A percentile compares a stretch with the other conserved stretches of the same genome.
Conservation (phyloP, 2,797 vertebrate genomes). For the Pterois miles region DNA sequence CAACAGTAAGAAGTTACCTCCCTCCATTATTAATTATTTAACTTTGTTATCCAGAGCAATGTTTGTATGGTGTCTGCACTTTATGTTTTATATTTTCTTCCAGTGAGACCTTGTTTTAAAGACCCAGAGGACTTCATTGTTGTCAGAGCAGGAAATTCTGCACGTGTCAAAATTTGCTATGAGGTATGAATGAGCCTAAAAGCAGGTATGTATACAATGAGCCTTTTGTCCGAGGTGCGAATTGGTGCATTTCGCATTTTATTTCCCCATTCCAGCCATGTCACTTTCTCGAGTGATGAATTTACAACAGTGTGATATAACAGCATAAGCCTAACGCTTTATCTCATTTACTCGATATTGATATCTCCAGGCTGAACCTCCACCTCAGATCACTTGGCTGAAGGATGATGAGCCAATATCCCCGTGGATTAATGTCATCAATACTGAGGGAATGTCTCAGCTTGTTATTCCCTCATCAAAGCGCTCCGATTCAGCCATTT, state of each 20-base stretch:
- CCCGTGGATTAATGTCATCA: constrained; percentile 73
- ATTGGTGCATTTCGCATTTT: background rate
- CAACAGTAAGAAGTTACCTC: constrained; percentile 81
- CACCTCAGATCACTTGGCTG: constrained; percentile 86
- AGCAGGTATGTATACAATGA: background rate
- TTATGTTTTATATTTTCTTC: constrained; percentile 32
- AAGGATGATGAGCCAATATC: constrained; percentile 86
- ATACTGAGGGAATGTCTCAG: constrained; percentile 80
- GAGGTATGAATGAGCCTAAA: constrained; percentile 79
- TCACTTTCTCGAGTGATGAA: constrained; percentile 13
- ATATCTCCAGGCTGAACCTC: constrained; percentile 83
- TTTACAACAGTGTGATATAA: constrained; percentile 2
- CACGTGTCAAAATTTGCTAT: constrained; percentile 84
- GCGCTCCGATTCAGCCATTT: constrained; percentile 83
- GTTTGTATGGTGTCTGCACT: background rate
- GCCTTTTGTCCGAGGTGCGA: background rate
- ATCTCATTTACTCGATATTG: constrained; percentile 18
- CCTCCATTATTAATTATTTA: background rate
- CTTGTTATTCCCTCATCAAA: constrained; percentile 87
- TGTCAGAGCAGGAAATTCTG: constrained; percentile 84
- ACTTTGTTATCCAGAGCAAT: background rate
- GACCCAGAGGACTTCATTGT: constrained; percentile 84
- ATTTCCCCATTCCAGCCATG: background rate
- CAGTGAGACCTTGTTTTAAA: constrained; percentile 86
- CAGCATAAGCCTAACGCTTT: background rate